A percentile compares a stretch with the other conserved stretches of the same genome.
phyloP scores from a whole-genome alignment of 2,113 vertebrate genomes.

The Thymallus thymallus region DNA sequence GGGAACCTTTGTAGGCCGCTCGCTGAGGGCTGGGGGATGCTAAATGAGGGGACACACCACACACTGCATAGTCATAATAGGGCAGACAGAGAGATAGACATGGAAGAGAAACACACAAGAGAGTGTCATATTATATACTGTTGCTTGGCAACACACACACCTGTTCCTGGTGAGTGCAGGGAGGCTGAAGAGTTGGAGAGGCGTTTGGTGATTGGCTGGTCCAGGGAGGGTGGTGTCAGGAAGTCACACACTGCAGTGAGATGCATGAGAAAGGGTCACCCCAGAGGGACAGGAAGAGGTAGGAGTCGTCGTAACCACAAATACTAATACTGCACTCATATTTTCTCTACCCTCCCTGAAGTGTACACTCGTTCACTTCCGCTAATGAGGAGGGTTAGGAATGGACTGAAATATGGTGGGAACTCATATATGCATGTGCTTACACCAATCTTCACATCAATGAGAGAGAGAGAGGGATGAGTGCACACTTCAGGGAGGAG shows the following conservation, averaged over 20 bases:
- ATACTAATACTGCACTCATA: too few species aligned
- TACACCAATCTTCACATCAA: too few species aligned
- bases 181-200: slow-evolving; percentile 65
- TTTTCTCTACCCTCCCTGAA: too few species aligned
- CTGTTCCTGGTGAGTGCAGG: slow-evolving; percentile 61
- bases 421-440: too few species aligned
- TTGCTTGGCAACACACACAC: slow-evolving; percentile 14
- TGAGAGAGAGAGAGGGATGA: too few species aligned
- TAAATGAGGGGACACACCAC: slow-evolving; percentile 82
- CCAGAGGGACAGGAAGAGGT: too few species aligned
- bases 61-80: slow-evolving; percentile 64
- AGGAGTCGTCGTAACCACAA: too few species aligned
- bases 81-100: slow-evolving; percentile 26
- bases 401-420: too few species aligned
- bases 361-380: too few species aligned
- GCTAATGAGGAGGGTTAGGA: too few species aligned
- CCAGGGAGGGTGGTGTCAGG: slow-evolving; percentile 50
- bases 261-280: neutral
- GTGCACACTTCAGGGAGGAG: neutral
- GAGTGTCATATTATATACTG: too few species aligned
- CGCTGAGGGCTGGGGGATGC: slow-evolving; percentile 84
- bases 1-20: slow-evolving; percentile 79
- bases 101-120: too few species aligned
- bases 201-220: slow-evolving; percentile 62
- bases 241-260: slow-evolving; percentile 53